Conservation (phyloP, 1,140 invertebrate genomes). For the Hyles euphorbiae region DNA sequence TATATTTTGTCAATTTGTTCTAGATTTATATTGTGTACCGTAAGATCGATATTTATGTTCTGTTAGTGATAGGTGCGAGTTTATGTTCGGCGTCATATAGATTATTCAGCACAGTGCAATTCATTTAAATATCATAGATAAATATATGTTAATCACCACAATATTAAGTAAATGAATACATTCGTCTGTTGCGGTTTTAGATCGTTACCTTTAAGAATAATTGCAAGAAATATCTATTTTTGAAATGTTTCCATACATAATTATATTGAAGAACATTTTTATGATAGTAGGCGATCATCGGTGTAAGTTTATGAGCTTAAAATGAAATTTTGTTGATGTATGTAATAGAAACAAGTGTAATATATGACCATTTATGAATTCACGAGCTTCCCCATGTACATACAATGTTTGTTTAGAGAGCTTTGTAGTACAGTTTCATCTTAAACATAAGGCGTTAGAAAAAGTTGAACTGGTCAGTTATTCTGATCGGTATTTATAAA, state of each 20-base stretch:
- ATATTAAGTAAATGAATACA: no score
- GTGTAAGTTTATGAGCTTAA: no score
- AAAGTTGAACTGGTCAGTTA: no score
- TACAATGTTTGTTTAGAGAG: no score
- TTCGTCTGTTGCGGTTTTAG: no score
- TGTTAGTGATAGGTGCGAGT: conserved; percentile 9
- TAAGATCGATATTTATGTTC: conserved; percentile 64
- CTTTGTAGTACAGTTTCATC: no score
- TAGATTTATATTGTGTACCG: conserved; percentile 39
- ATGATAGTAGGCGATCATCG: not conserved
- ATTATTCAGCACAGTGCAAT: conserved; percentile 16
- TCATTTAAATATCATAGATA: conserved; percentile 2
- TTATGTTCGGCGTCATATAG: conserved; percentile 11
- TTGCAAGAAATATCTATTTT: not conserved
- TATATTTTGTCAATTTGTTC: conserved; percentile 72
- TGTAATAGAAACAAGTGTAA: conserved; percentile 16
- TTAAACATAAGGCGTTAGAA: no score
- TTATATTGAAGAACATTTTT: conserved; percentile 1
- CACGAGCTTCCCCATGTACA: conserved; percentile 23
- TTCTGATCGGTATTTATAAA: no score
- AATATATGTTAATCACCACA: no score
- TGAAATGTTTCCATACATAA: not conserved
- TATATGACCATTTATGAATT: conserved; percentile 27
- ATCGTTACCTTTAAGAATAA: no score
- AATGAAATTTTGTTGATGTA: no score